These are phyloP conservation scores for Siniperca undulata DNA, from an alignment of 2,797 vertebrate species.

Conservation along the genomic window DNA sequence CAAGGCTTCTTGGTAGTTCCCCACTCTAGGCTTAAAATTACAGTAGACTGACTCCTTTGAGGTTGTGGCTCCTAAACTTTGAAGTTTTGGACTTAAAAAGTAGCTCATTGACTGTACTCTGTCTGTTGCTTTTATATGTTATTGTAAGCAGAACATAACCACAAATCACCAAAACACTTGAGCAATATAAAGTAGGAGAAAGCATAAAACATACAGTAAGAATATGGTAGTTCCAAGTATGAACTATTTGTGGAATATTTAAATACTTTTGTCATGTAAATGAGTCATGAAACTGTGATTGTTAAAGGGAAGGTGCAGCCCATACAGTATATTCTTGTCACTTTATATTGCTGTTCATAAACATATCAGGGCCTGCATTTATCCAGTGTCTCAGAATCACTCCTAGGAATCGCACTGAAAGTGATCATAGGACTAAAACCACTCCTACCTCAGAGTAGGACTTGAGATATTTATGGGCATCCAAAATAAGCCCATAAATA, in stretches of 20 bases:
- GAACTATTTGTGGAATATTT: not conserved
- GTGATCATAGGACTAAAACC: not conserved
- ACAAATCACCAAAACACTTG: not conserved
- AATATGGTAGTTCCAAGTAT: not conserved
- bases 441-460: not conserved
- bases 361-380: not conserved
- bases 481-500: not conserved
- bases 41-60: constrained; percentile 12
- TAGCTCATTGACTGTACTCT: not conserved
- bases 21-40: not conserved
- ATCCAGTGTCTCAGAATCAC: not conserved
- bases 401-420: not conserved
- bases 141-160: not conserved
- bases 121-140: constrained; percentile 10
- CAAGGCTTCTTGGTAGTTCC: constrained; percentile 7
- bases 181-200: not conserved
- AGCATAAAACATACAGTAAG: not conserved
- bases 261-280: not conserved
- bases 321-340: not conserved
- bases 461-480: not conserved
- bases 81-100: not conserved
- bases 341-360: not conserved
- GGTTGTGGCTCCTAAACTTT: constrained; percentile 4
- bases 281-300: not conserved
- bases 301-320: not conserved